These are phyloP conservation scores for Perdita meconis DNA, from an alignment of 2,888 invertebrate species.

Conservation along the genomic window DNA sequence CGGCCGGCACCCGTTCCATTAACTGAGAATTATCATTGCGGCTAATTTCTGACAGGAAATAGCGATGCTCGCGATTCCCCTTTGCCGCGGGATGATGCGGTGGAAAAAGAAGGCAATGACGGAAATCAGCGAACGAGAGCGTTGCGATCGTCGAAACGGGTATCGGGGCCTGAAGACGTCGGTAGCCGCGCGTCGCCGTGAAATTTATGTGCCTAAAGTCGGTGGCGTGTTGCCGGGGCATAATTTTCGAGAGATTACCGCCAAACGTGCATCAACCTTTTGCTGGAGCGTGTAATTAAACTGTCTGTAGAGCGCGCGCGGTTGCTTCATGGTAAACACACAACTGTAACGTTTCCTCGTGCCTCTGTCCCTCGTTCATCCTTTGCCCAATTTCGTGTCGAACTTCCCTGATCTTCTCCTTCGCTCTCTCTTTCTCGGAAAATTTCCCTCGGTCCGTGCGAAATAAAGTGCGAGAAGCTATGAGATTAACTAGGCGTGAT, in stretches of 20 bases:
- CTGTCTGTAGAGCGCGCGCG: conserved; percentile 46
- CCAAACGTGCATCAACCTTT: conserved; percentile 61
- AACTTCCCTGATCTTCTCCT: background rate
- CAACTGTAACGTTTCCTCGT: conserved; percentile 32
- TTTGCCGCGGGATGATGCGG: too few relatives aligned
- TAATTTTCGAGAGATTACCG: conserved; percentile 55
- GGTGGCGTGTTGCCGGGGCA: conserved; percentile 50
- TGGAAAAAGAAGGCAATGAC: background rate
- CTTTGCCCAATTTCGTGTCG: conserved; percentile 10
- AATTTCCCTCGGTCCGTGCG: background rate
- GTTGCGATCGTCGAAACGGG: conserved; percentile 15
- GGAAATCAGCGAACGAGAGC: conserved; percentile 25
- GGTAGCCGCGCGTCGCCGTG: conserved; percentile 40
- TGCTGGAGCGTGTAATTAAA: conserved; percentile 63
- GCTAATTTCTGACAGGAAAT: conserved; percentile 24
- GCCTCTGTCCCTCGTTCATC: background rate
- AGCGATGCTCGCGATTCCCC: conserved; percentile 10
- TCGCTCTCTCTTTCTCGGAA: background rate
- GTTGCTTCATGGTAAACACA: conserved; percentile 47
- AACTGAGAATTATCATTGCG: conserved; percentile 17
- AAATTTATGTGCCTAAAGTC: conserved; percentile 52
- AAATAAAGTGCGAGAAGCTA: conserved; percentile 31
- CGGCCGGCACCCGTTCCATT: background rate
- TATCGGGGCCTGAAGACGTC: conserved; percentile 26
- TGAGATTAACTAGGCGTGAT: conserved; percentile 31